Percentiles rank a stretch among this genome's conserved stretches.
Conservation (phyloP, 2,888 invertebrate species). For the Bimastos eiseni region DNA sequence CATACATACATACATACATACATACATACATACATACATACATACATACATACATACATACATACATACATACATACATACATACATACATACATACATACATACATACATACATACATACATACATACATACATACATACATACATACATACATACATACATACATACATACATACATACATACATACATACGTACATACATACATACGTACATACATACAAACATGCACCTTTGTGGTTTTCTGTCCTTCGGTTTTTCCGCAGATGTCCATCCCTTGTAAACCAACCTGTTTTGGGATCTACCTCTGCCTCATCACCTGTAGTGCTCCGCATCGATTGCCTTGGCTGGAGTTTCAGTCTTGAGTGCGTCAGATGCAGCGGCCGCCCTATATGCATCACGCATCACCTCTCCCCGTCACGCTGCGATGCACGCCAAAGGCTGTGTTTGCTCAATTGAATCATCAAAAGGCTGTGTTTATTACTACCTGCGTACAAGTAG, state of each 20-base stretch:
- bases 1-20: too few relatives aligned
- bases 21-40: too few relatives aligned
- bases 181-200: too few relatives aligned
- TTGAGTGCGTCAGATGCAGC: neutral
- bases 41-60: too few relatives aligned
- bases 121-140: too few relatives aligned
- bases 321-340: neutral
- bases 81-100: too few relatives aligned
- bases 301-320: neutral
- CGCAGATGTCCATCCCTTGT: neutral
- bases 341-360: neutral
- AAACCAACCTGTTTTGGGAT: neutral
- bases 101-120: too few relatives aligned
- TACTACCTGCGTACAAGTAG: too few relatives aligned
- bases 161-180: too few relatives aligned
- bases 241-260: neutral
- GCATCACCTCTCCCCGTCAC: neutral
- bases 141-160: too few relatives aligned
- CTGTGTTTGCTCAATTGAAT: neutral
- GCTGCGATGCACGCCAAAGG: neutral
- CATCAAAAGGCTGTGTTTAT: neutral
- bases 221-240: neutral
- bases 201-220: neutral
- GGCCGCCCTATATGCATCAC: neutral
- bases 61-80: too few relatives aligned